These are phyloP conservation scores for Calliscelio sp. DNA, from an alignment of 2,888 invertebrate species.

Conservation along the genomic window DNA sequence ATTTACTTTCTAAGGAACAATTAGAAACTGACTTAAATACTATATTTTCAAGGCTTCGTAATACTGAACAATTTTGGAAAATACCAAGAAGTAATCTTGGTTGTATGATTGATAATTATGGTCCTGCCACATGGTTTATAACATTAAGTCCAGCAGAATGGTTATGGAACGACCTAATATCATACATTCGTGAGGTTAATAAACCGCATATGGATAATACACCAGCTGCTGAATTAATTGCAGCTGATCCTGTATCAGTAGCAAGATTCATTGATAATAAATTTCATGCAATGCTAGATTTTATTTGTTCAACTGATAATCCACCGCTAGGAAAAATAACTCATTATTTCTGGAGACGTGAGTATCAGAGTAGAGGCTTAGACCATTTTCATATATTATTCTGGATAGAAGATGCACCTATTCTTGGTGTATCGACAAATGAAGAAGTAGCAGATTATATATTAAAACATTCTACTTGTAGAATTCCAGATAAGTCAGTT, in stretches of 20 bases:
- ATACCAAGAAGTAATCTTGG: conserved; percentile 23
- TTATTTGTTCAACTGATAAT: conserved; percentile 68
- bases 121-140: conserved; percentile 76
- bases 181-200: conserved; percentile 11
- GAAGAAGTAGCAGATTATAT: conserved; percentile 10
- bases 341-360: conserved; percentile 20
- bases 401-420: conserved; percentile 1
- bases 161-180: conserved; percentile 63
- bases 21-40: conserved; percentile 71
- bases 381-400: conserved; percentile 1
- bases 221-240: conserved; percentile 67
- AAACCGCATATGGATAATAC: conserved; percentile 77
- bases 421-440: neutral
- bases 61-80: conserved; percentile 69
- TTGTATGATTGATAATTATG: conserved; percentile 75
- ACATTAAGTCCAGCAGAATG: conserved; percentile 73
- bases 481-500: conserved; percentile 24
- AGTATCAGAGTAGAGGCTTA: neutral
- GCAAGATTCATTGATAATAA: conserved; percentile 79
- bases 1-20: conserved; percentile 68
- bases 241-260: conserved; percentile 75
- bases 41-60: conserved; percentile 59
- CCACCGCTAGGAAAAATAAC: conserved; percentile 8
- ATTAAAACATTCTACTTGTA: neutral
- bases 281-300: conserved; percentile 72